These are phyloP conservation scores for Apoda limacodes DNA, from an alignment of 2,888 invertebrate genomes.

Conservation along the genomic window DNA sequence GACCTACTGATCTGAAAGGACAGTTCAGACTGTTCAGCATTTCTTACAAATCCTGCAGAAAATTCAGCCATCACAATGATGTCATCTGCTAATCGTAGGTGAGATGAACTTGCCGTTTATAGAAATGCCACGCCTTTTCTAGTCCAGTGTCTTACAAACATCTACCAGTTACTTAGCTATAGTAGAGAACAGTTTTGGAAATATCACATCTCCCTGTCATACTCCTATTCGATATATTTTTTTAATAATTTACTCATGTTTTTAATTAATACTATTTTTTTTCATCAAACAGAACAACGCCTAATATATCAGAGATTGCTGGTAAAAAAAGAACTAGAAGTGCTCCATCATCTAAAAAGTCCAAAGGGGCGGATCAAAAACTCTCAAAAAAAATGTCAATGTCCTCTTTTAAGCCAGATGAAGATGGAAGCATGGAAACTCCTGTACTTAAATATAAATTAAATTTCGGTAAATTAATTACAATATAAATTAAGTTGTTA, in stretches of 20 bases:
- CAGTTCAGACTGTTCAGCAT: too few relatives aligned
- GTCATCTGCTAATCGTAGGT: too few relatives aligned
- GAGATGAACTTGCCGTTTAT: too few relatives aligned
- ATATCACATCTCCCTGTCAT: too few relatives aligned
- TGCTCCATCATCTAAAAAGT: slow-evolving; percentile 30
- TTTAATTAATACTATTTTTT: slow-evolving; percentile 1
- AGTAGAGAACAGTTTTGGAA: too few relatives aligned
- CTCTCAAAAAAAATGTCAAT: slow-evolving; percentile 33
- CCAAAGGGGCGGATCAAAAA: slow-evolving; percentile 26
- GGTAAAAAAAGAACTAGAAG: slow-evolving; percentile 38
- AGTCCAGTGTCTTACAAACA: too few relatives aligned
- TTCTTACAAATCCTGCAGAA: too few relatives aligned
- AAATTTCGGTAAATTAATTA: slow-evolving; percentile 39
- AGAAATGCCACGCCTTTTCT: too few relatives aligned
- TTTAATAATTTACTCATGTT: neutral
- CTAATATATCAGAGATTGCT: slow-evolving; percentile 36
- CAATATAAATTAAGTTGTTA: neutral
- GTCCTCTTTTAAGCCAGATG: slow-evolving; percentile 33
- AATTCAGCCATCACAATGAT: too few relatives aligned
- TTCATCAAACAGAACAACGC: slow-evolving; percentile 26
- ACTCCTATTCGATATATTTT: too few relatives aligned
- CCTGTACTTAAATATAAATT: slow-evolving; percentile 51
- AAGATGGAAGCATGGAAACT: slow-evolving; percentile 26
- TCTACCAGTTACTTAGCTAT: too few relatives aligned
- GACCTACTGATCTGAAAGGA: too few relatives aligned